Evolutionary conservation across 2,797 vertebrate genomes (phyloP).

Genomic region (Fratercula arctica): DNA sequence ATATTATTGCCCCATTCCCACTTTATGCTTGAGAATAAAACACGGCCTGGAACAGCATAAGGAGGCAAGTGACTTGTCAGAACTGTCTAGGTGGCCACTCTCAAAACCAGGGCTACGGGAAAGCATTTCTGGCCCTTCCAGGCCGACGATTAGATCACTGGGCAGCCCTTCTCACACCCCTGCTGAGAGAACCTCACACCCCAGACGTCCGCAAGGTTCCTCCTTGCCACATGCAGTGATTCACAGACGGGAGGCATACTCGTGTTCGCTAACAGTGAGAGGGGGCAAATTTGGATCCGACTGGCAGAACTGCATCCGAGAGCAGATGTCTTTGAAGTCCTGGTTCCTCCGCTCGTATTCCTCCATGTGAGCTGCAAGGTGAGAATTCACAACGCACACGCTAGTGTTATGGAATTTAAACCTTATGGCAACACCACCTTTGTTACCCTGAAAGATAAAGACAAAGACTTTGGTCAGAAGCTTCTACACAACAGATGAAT

Average conservation of each 20-base stretch:
- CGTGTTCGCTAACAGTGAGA: slow-evolving; percentile 89
- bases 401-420: slow-evolving; percentile 94
- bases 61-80: not conserved
- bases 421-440: slow-evolving; percentile 92
- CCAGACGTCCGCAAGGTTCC: not conserved
- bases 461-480: not conserved
- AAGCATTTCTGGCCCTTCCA: not conserved
- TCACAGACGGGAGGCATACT: slow-evolving; percentile 75
- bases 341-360: slow-evolving; percentile 95
- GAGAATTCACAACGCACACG: slow-evolving; percentile 93
- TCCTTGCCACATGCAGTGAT: not conserved
- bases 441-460: slow-evolving; percentile 87
- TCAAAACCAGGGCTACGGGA: not conserved
- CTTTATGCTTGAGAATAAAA: not conserved
- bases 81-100: not conserved
- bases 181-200: not conserved
- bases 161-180: not conserved
- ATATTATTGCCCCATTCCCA: not conserved
- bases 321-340: slow-evolving; percentile 95
- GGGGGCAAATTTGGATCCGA: slow-evolving; percentile 78
- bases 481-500: not conserved
- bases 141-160: fast-evolving
- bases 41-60: not conserved
- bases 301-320: slow-evolving; percentile 88
- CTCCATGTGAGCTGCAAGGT: slow-evolving; percentile 92